Conservation (phyloP, 2,888 invertebrate species). For the Amiota mariae region DNA sequence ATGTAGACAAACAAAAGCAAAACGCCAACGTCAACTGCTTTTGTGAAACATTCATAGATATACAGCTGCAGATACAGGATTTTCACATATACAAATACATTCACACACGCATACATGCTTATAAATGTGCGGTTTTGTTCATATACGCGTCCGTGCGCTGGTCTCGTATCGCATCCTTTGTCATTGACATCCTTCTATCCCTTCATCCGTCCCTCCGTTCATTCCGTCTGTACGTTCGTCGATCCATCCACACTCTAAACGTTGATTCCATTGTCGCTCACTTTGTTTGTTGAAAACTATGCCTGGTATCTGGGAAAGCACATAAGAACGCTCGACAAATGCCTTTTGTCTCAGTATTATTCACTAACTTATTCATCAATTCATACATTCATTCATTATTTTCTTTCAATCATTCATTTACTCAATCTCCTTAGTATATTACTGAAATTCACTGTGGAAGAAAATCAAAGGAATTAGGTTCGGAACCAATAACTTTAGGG, state of each 20-base stretch:
- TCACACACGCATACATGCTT: neutral
- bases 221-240: neutral
- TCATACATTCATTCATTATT: no score
- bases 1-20: slow-evolving; percentile 13
- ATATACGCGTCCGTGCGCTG: neutral
- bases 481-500: no score
- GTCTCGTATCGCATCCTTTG: neutral
- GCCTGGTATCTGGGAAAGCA: neutral
- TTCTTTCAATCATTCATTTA: no score
- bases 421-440: no score
- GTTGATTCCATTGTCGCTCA: neutral
- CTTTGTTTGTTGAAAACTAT: slow-evolving; percentile 9
- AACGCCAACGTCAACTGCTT: slow-evolving; percentile 5
- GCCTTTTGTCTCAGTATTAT: neutral
- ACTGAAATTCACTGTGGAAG: no score
- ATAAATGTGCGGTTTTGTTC: neutral
- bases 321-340: neutral
- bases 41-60: slow-evolving; percentile 26
- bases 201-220: neutral
- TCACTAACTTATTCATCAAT: no score
- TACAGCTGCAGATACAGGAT: slow-evolving; percentile 16
- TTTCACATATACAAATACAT: neutral
- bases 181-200: neutral
- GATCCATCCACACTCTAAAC: neutral
- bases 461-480: no score